Evolutionary conservation across 2,888 invertebrate genomes (phyloP), one percentile per base, ranked within the genome.

Genomic region (Nomada fabriciana): DNA sequence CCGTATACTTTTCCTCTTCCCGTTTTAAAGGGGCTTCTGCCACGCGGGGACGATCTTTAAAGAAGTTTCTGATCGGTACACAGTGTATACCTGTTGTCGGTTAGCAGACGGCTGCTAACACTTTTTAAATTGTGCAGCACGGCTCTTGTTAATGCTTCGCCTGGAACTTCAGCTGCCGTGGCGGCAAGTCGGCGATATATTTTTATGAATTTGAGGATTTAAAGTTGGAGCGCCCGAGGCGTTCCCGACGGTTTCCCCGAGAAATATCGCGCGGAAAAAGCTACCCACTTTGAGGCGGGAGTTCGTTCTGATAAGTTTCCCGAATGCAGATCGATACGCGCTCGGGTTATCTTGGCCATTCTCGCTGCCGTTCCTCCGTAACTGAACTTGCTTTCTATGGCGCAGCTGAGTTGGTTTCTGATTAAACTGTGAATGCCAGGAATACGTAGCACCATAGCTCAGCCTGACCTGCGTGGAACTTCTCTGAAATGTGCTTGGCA

Each of bases 351-450:
- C 79, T 83, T 86, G 71, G 57, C 68, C 69, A 7, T 53, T 73
- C 73, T 25, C 69, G 72, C 63, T 67, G 69, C 83, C 77, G 73
- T 74, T 88, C 80, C 88, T 78, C 53, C 43, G 82, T 80, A 83
- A 82, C 82, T 79, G 80, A 89, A 88, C 85, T 89, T 87, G 87
- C 88, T 82, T 86, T 86, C 84, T 78, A 75, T 73, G 74, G 79
- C 76, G 77, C 80, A 84, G 76, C 85, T 83, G 89, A 90, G 90
- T 91, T 89, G 90, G 88, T 88, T 86, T 85, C 89, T 92, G 92
- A 93, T 93, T 92, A 93, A 92, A 90, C 90, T 88, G 88, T 87
- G 89, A 90, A 89, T 89, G 87, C 82, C 80, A 89, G 85, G 91
- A 90, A 91, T 91, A 91, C 90, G 85, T 86, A 89, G 88, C 88